Evolutionary conservation across 2,888 invertebrate genomes (phyloP).

Genomic region (Tryphoninae sp.): DNA sequence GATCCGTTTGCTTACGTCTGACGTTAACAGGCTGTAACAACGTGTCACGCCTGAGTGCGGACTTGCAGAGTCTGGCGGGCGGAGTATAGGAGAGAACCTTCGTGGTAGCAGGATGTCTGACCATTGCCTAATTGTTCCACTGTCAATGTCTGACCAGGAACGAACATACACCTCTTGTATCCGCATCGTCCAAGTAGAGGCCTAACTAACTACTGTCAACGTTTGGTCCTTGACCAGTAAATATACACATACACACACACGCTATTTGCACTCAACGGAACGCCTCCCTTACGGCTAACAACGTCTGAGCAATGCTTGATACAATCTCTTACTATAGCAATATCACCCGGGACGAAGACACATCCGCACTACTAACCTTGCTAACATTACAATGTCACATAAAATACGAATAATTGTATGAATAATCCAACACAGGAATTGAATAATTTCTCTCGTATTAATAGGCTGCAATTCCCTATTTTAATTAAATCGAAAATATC

Average conservation of each 20-base stretch:
- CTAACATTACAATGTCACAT: neutral
- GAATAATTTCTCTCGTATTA: too few species aligned
- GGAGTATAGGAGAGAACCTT: constrained; percentile 26
- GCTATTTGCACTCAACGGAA: neutral
- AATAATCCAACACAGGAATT: too few species aligned
- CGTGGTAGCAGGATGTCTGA: constrained; percentile 29
- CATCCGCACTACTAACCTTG: too few species aligned
- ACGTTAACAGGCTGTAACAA: constrained; percentile 50
- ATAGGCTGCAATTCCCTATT: too few species aligned
- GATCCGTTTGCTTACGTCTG: constrained; percentile 37
- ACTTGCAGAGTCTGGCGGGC: constrained; percentile 13
- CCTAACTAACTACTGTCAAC: constrained; percentile 40
- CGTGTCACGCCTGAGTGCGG: constrained; percentile 33
- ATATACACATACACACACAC: constrained; percentile 9
- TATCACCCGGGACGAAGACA: neutral
- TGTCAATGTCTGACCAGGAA: constrained; percentile 29
- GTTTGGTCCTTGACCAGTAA: constrained; percentile 37
- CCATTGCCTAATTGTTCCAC: constrained; percentile 29
- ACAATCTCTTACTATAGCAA: constrained; percentile 10
- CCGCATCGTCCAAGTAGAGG: constrained; percentile 5
- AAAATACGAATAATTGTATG: too few species aligned
- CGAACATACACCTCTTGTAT: neutral
- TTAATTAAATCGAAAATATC: too few species aligned
- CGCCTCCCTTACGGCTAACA: constrained; percentile 50
- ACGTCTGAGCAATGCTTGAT: constrained; percentile 39